Evolutionary conservation across 2,888 invertebrate species (phyloP).

Genomic region (Trichopria drosophilae): DNA sequence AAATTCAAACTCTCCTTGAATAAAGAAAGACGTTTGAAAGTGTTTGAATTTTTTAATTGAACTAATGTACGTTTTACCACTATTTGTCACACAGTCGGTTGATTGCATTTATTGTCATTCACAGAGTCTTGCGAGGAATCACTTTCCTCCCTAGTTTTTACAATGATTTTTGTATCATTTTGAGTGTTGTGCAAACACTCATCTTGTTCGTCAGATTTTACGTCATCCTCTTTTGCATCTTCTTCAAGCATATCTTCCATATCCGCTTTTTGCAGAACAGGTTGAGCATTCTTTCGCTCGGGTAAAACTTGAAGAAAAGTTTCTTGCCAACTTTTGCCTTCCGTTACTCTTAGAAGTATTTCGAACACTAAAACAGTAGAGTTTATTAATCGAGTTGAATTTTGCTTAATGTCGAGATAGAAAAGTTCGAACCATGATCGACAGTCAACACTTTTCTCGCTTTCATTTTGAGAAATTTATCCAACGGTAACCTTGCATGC

Average conservation of each 20-base stretch:
- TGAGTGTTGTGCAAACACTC: conserved; percentile 20
- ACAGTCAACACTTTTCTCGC: conserved; percentile 92
- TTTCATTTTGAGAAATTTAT: conserved; percentile 87
- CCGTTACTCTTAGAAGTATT: conserved; percentile 75
- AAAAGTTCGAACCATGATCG: conserved; percentile 83
- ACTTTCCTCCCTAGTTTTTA: conserved; percentile 23
- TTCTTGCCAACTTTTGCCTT: conserved; percentile 78
- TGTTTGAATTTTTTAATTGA: no score
- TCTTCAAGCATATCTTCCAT: conserved; percentile 19
- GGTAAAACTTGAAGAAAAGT: conserved; percentile 78
- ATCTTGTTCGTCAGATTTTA: conserved; percentile 17
- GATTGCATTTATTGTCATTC: no score
- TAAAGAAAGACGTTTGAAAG: conserved; percentile 30
- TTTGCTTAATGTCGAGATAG: not conserved
- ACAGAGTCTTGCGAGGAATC: conserved; percentile 11
- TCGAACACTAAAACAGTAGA: conserved; percentile 73
- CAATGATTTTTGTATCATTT: conserved; percentile 12
- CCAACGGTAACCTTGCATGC: conserved; percentile 86
- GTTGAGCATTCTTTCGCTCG: conserved; percentile 71
- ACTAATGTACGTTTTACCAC: conserved; percentile 2
- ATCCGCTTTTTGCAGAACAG: conserved; percentile 43
- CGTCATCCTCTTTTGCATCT: conserved; percentile 18
- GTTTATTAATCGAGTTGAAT: no score
- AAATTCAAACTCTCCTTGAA: conserved; percentile 24
- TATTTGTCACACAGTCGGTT: not conserved